Evolutionary conservation across 1,140 invertebrate genomes (phyloP), one percentile per base, ranked within the genome.

Genomic region (Aphelinus certus): DNA sequence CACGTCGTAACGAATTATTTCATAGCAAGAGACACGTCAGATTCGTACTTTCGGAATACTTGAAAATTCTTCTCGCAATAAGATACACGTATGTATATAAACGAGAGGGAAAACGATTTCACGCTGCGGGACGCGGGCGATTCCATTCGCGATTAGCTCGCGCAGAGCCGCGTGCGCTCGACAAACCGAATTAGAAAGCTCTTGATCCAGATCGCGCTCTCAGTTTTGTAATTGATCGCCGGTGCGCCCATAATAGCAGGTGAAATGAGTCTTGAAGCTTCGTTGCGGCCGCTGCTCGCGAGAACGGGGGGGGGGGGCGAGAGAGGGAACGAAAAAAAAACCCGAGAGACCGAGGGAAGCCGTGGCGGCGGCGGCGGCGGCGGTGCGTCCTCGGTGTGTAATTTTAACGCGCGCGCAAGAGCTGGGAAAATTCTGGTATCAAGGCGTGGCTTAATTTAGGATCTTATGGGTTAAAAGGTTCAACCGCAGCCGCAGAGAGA

Each of bases 181-280:
- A 5, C 45, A 26, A 26, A 26, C 67, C 45, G 68, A 71, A 69
- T 69, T 61, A 66, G 62, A 67, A 66, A 26, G 43, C 68, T 58
- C 73, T 57, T 65, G 61, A 65, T 70, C 56, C 67, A 69, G 53
- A 75, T 75, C 67, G 73, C 61, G 26, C 43, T 56, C 58, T 49
- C 63, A 75, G 51, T 75, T 75, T 64, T 51, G 64, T 75, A 75
- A 75, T 75, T 75, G 69, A 75, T 75, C 68, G 61, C 67, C 55
- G 55, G 61, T 66, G 53, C 5, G 45, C 60, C 73, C 53, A 57
- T 75, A 75, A 75, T 71, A 75, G 67, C 73, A 75, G 62, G 73
- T 75, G 73, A 75, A 75, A 75, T 71, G 66, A 64, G 62, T 65
- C 67, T 57, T 58, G 46, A 67, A 61, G 42, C 26, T 26, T 26